Percentiles rank a stretch among this genome's conserved stretches.
Evolutionary conservation across 1,140 invertebrate genomes (phyloP).

Genomic region (Lordiphosa mommai): DNA sequence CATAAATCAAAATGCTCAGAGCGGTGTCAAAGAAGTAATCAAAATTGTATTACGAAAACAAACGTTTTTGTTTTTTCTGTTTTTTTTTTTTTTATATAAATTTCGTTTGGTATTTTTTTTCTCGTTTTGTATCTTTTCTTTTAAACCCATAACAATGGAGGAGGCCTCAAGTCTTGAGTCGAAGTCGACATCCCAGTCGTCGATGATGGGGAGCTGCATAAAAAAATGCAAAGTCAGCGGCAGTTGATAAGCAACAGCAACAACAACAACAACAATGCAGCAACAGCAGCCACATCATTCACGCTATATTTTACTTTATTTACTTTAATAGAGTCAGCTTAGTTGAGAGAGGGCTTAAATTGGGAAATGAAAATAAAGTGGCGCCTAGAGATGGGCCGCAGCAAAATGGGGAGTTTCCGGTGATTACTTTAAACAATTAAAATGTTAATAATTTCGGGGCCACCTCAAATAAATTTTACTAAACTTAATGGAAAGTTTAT

Average conservation of each 20-base stretch:
- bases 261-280: constrained; percentile 27
- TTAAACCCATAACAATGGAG: constrained; percentile 57
- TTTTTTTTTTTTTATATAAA: constrained; percentile 11
- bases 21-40: constrained; percentile 71
- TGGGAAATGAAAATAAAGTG: constrained; percentile 48
- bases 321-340: constrained; percentile 64
- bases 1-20: constrained; percentile 65
- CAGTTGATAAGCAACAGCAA: constrained; percentile 12
- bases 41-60: constrained; percentile 78
- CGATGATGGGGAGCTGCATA: constrained; percentile 31
- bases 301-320: constrained; percentile 57
- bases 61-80: constrained; percentile 65
- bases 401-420: no score
- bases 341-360: constrained; percentile 27
- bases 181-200: constrained; percentile 18
- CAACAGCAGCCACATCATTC: constrained; percentile 49
- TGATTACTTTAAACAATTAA: no score
- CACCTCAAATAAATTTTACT: no score
- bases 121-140: constrained; percentile 3
- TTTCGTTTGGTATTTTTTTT: constrained; percentile 2
- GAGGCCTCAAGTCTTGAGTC: constrained; percentile 1
- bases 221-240: constrained; percentile 61
- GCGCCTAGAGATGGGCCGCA: background rate
- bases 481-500: no score
- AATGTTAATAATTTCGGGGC: no score